A percentile compares a stretch with the other conserved stretches of the same genome.
phyloP scores from a whole-genome alignment of 2,888 invertebrate genomes.

The Encarsia formosa region DNA sequence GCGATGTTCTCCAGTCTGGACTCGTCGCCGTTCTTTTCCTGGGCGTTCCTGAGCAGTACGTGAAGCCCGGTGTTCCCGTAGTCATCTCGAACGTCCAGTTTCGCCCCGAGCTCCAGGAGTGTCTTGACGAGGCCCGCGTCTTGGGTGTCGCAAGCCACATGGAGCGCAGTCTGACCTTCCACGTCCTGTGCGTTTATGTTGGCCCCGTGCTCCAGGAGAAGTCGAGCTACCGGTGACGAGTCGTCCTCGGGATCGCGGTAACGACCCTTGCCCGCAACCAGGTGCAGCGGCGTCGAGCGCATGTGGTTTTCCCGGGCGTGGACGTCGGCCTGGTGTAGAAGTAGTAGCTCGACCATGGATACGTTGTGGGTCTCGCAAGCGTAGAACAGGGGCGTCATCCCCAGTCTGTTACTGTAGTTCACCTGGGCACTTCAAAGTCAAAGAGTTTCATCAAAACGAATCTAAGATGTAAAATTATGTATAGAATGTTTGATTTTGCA shows the following conservation, averaged over 20 bases:
- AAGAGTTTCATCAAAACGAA: no score
- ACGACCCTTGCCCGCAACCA: constrained; percentile 3
- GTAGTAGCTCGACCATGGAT: background rate
- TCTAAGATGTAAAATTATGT: no score
- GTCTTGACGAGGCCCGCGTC: background rate
- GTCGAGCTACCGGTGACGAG: background rate
- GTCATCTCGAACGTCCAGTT: background rate
- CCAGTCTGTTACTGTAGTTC: constrained; percentile 1
- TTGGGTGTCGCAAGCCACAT: constrained; percentile 7
- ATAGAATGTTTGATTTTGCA: no score
- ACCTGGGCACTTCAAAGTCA: constrained; percentile 7
- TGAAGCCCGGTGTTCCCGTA: constrained; percentile 15
- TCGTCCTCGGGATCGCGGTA: background rate
- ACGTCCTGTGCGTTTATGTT: background rate
- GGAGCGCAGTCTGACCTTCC: constrained; percentile 3
- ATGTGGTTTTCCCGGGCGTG: background rate
- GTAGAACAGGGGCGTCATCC: constrained; percentile 12
- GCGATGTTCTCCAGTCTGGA: background rate
- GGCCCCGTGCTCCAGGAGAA: background rate
- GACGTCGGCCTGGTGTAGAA: background rate
- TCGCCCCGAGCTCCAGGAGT: constrained; percentile 1
- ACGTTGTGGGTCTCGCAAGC: constrained; percentile 4
- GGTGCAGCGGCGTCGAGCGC: constrained; percentile 6
- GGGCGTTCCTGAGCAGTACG: constrained; percentile 1
- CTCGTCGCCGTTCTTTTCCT: background rate